A percentile compares a stretch with the other conserved stretches of the same genome.
Conservation (phyloP, 2,113 vertebrate genomes). For the Zosterops pallidus region DNA sequence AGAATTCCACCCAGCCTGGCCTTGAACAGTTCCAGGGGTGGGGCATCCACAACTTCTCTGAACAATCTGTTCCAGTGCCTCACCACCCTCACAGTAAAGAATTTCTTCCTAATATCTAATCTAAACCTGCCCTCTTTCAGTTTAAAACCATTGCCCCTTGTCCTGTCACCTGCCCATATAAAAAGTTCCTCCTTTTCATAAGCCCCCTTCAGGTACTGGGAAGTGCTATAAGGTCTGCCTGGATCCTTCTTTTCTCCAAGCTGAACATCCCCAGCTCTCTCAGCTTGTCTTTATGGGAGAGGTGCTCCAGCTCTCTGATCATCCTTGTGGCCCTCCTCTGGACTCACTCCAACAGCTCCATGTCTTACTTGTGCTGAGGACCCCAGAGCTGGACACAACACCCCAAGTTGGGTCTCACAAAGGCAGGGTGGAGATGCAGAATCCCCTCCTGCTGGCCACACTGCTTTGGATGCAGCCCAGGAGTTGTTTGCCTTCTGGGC, state of each 20-base stretch:
- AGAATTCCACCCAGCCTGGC: neutral
- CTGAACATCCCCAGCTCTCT: neutral
- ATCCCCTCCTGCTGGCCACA: neutral
- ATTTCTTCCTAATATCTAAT: neutral
- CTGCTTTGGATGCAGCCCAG: neutral
- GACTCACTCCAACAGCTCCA: neutral
- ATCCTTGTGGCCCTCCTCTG: neutral
- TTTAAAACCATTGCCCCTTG: neutral
- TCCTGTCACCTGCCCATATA: neutral
- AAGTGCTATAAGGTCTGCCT: neutral
- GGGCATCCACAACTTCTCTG: neutral
- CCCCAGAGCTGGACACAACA: neutral
- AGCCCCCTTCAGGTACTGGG: neutral
- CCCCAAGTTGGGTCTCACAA: rapidly evolving
- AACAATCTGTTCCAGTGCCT: neutral
- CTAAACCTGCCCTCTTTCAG: neutral
- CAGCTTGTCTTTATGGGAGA: neutral
- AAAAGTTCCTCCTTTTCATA: neutral
- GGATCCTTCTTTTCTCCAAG: neutral
- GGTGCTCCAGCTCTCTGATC: neutral
- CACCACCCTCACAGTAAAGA: neutral
- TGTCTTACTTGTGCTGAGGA: neutral
- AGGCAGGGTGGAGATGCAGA: neutral
- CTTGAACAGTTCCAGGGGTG: neutral
- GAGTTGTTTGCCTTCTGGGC: neutral